A percentile compares a stretch with the other conserved stretches of the same genome.
Conservation (phyloP, 1,140 invertebrate genomes). For the Saccostrea echinata region DNA sequence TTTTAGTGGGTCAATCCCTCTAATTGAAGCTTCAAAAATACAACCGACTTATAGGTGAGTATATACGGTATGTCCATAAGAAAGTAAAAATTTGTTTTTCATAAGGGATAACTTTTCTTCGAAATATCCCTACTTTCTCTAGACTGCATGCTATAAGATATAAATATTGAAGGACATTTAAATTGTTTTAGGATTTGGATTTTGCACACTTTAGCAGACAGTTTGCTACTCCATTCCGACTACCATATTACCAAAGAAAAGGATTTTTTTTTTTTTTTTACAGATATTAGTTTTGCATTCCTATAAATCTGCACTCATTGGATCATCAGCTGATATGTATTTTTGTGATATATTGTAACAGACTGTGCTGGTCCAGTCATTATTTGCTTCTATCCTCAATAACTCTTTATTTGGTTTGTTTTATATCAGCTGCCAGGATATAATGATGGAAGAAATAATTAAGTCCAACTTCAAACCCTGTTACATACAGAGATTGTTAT, state of each 20-base stretch:
- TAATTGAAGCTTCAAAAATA: no score
- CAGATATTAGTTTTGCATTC: background rate
- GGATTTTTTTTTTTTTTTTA: background rate
- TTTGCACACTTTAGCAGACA: no score
- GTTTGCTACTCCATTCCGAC: background rate
- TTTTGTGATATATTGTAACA: background rate
- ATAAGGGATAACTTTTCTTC: no score
- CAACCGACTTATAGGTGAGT: no score
- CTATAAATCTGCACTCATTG: background rate
- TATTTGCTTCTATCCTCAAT: background rate
- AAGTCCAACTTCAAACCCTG: background rate
- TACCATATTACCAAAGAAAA: background rate
- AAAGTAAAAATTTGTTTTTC: no score
- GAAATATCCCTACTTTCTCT: no score
- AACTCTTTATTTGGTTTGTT: conserved; percentile 3
- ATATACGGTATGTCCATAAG: no score
- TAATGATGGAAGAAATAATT: conserved; percentile 25
- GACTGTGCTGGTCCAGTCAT: no score
- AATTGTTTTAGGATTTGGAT: no score
- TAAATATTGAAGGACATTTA: no score
- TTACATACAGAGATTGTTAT: conserved; percentile 20
- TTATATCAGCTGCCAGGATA: conserved; percentile 1
- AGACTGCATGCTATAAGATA: no score
- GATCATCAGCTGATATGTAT: background rate
- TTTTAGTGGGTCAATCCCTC: no score